A percentile compares a stretch with the other conserved stretches of the same genome.
Evolutionary conservation across 2,797 vertebrate genomes (phyloP).

Genomic region (Coendou prehensilis): DNA sequence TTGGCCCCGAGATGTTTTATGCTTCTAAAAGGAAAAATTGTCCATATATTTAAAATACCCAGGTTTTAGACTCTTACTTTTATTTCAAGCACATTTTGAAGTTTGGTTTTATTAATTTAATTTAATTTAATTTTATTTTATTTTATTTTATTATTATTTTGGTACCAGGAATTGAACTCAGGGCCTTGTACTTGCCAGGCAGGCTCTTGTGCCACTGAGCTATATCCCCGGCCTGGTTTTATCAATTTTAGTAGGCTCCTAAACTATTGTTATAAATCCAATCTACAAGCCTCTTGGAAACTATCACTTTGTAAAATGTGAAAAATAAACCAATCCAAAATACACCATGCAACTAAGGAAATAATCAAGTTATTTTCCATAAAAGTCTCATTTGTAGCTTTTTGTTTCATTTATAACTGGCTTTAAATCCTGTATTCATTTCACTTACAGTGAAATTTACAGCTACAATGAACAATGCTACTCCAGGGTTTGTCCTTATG

Average conservation of each 20-base stretch:
- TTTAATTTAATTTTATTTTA: too few species aligned
- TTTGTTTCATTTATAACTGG: constrained; percentile 64
- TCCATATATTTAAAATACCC: constrained; percentile 22
- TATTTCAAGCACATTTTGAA: constrained; percentile 55
- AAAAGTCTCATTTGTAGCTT: constrained; percentile 51
- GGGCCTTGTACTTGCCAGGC: too few species aligned
- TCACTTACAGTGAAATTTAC: constrained; percentile 71
- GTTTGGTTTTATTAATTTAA: constrained; percentile 49
- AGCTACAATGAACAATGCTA: constrained; percentile 43
- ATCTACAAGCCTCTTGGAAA: constrained; percentile 23
- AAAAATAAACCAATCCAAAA: constrained; percentile 62
- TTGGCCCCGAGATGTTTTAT: not conserved
- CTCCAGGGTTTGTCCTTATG: constrained; percentile 54
- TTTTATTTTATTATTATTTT: too few species aligned
- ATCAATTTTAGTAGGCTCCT: constrained; percentile 59
- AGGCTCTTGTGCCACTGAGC: too few species aligned
- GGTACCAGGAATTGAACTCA: too few species aligned
- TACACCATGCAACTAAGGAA: constrained; percentile 47
- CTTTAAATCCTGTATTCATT: constrained; percentile 65
- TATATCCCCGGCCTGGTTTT: not conserved
- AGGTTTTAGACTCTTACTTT: constrained; percentile 44
- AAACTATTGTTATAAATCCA: constrained; percentile 57
- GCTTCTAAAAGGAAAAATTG: constrained; percentile 31
- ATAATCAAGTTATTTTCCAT: constrained; percentile 64
- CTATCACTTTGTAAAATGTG: constrained; percentile 53